Evolutionary conservation across 1,140 invertebrate genomes (phyloP), one percentile per base, ranked within the genome.

Genomic region (Trichogramma pretiosum): DNA sequence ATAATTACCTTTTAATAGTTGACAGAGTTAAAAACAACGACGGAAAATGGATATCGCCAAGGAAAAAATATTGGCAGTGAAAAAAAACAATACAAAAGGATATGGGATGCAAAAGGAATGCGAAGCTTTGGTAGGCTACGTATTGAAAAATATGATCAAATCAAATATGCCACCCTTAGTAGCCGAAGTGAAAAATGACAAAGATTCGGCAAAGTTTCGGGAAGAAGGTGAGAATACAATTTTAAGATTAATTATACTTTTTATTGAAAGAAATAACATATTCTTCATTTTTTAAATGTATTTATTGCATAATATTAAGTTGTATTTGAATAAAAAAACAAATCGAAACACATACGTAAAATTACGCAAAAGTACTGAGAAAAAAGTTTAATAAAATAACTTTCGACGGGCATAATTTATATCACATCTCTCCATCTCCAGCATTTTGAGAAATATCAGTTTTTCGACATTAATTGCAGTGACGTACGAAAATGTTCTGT

Each of bases 51-150:
- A 71, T 30, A 43, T 56, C n/a, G 63, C 58, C 1, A 61, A 59
- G 45, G 55, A 69, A 22, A 44, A 71, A 22, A 56, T 71, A 19
- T 45, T 68, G 19, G 59, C 59, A 23, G 63, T 72, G 28, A 66
- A 61, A 43, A 58, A 53, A 23, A 60, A 60, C 39, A 55, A 58
- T 34, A 61, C 64, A 5, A 54, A 48, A 11, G 68, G 68, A 17
- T 72, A 70, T 46, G 67, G 68, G 19, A 54, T 64, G 14, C 70
- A 72, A 48, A 64, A 62, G 19, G 66, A 71, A 40, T 61, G 66
- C 24, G 67, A 70, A 42, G 59, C 58, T 35, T 52, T 72, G n/a
- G 47, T 70, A 5, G 50, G 54, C 16, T 60, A 66, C 40, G 65
- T 68, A 49, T 53, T 73, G 14, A 57, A 63, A 42, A 71, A 71